Evolutionary conservation across 2,888 invertebrate genomes (phyloP).

Genomic region (Erannis defoliaria): DNA sequence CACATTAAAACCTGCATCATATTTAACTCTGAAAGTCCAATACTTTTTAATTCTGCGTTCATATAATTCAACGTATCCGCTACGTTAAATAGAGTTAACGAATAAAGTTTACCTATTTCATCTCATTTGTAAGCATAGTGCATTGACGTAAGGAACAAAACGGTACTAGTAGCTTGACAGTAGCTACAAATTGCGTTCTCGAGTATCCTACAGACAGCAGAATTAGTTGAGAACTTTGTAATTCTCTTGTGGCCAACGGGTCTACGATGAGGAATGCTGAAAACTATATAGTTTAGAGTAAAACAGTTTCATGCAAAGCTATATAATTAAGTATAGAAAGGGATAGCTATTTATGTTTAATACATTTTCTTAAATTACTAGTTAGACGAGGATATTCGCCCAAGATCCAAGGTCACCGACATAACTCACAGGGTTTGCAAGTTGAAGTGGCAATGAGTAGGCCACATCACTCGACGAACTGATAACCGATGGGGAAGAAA

Average conservation of each 20-base stretch:
- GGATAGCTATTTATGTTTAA: no score
- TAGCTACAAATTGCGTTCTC: slow-evolving; percentile 17
- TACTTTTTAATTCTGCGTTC: background rate
- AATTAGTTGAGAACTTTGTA: slow-evolving; percentile 48
- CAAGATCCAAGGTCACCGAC: no score
- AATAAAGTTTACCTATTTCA: slow-evolving; percentile 1
- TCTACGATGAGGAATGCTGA: slow-evolving; percentile 41
- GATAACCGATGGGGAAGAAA: no score
- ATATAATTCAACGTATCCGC: background rate
- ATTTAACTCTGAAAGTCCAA: background rate
- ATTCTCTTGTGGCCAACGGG: slow-evolving; percentile 33
- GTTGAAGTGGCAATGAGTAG: no score
- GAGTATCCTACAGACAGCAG: slow-evolving; percentile 32
- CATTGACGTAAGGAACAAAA: slow-evolving; percentile 9
- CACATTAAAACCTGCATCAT: no score
- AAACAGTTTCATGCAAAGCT: slow-evolving; percentile 1
- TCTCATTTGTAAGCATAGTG: slow-evolving; percentile 1
- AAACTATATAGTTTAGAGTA: slow-evolving; percentile 26
- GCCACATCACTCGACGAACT: no score
- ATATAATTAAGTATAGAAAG: background rate
- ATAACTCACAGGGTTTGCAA: no score
- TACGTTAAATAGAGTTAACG: no score
- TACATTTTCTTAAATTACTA: no score
- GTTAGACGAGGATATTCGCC: no score
- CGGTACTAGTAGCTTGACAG: slow-evolving; percentile 4